Evolutionary conservation across 2,888 invertebrate species (phyloP), one percentile per base, ranked within the genome.

Genomic region (Agrilus cyanescens): DNA sequence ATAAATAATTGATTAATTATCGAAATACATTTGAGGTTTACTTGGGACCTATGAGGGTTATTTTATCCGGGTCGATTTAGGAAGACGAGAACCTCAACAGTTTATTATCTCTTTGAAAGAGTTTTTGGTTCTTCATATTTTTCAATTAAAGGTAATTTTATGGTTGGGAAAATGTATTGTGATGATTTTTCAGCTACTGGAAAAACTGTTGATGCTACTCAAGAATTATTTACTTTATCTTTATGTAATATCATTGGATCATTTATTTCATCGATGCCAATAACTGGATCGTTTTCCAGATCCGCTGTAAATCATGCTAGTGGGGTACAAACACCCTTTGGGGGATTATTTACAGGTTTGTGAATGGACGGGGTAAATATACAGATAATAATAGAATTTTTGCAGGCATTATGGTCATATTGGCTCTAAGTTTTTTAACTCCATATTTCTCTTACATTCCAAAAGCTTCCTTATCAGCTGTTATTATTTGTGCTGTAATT

Each of bases 291-390:
- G 0, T 90, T 90, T 65, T 87, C 88, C 1, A 73, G 89, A 43
- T 86, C 90, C 47, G 94, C 94, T 15, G 91, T 95, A 1, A 94
- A 94, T 69, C 88, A 93, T 57, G 90, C 90, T n/a, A 90, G 90
- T 58, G 93, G 93, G 0, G 93, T 93, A 0, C 79, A 81, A 49
- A 93, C 93, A 1, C 89, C 91, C 12, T 75, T 89, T 49, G 88
- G 91, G 29, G 91, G 90, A 43, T 62, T 89, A 41, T 85, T 82
- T 53, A 90, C 90, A 41, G 85, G 82, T 76, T 63, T 55, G 53
- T 29, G 6, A 33, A 16, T 36, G 32, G 16, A 20, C 18, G 3
- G 10, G 10, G 31, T 14, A 14, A 32, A n/a, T 5, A 14, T 14
- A 12, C 12, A 34, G 12, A 12, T 12, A 41, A 8, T n/a, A n/a